Conservation (phyloP, 1,140 invertebrate genomes). For the Aphaenogaster floridana region DNA sequence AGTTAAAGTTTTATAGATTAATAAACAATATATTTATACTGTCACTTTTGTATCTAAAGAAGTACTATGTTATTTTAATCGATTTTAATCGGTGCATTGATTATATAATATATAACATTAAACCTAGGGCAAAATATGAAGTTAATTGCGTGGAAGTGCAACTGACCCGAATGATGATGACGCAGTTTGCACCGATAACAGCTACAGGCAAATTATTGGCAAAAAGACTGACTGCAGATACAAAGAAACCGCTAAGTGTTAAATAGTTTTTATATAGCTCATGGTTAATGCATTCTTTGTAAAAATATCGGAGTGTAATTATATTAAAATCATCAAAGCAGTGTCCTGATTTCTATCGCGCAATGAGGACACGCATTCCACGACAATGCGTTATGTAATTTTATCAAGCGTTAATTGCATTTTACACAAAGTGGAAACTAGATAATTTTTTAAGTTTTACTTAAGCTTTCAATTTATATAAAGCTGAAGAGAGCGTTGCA, state of each 20-base stretch:
- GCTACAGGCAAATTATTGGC: neutral
- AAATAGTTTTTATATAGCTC: constrained; percentile 40
- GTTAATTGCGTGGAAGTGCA: constrained; percentile 66
- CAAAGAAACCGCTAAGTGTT: constrained; percentile 12
- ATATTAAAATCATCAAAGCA: constrained; percentile 24
- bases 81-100: neutral
- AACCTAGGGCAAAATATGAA: constrained; percentile 49
- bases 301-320: constrained; percentile 23
- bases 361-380: neutral
- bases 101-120: constrained; percentile 21
- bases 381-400: neutral
- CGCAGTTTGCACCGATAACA: constrained; percentile 25
- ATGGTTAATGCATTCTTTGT: constrained; percentile 32
- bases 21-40: neutral
- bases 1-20: neutral
- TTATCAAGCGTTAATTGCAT: constrained; percentile 16
- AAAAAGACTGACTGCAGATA: constrained; percentile 18
- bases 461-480: neutral
- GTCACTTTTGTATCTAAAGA: neutral
- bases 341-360: neutral
- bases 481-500: neutral
- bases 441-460: neutral
- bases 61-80: neutral
- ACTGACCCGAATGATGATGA: constrained; percentile 32
- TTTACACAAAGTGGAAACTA: neutral